A percentile compares a stretch with the other conserved stretches of the same genome.
These are phyloP conservation scores for Muscicapa comitata DNA, from an alignment of 2,797 vertebrate species.

Conservation along the genomic window DNA sequence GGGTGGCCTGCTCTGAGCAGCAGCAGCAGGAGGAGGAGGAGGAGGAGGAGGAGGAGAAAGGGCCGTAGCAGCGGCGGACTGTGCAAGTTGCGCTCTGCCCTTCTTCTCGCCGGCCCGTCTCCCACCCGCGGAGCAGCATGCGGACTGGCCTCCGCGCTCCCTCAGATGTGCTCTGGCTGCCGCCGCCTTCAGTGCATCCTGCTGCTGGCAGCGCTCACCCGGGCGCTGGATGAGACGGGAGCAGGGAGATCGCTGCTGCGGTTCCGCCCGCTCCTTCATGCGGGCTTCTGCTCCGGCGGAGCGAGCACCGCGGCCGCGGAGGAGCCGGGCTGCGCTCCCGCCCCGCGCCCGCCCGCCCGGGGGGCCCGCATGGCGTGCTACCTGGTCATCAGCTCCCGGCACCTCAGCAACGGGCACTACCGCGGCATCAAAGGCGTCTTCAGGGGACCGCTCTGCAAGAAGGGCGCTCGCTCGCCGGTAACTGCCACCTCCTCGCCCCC, in stretches of 20 bases:
- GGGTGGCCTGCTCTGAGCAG: not conserved
- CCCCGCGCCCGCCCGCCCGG: not conserved
- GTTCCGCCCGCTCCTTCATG: conserved; percentile 22
- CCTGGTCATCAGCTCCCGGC: conserved; percentile 97
- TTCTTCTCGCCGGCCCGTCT: not conserved
- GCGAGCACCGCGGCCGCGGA: conserved; percentile 25
- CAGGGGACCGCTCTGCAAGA: conserved; percentile 91
- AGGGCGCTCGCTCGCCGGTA: conserved; percentile 88
- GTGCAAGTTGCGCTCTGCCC: conserved; percentile 10
- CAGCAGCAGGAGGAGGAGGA: not conserved
- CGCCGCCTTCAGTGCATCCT: conserved; percentile 17
- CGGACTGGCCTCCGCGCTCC: conserved; percentile 56
- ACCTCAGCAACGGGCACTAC: conserved; percentile 97
- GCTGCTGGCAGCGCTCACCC: conserved; percentile 37
- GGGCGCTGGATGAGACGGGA: conserved; percentile 55
- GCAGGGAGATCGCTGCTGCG: not conserved
- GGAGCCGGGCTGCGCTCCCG: not conserved
- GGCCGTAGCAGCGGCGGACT: not conserved
- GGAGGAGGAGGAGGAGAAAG: not conserved
- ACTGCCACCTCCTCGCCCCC: conserved; percentile 38
- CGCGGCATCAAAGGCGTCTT: conserved; percentile 97
- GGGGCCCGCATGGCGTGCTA: conserved; percentile 90
- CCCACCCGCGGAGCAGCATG: conserved; percentile 65
- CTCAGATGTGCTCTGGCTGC: conserved; percentile 50
- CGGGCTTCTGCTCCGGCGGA: conserved; percentile 19